Evolutionary conservation across 2,797 vertebrate species (phyloP).

Genomic region (Pteronotus mesoamericanus): DNA sequence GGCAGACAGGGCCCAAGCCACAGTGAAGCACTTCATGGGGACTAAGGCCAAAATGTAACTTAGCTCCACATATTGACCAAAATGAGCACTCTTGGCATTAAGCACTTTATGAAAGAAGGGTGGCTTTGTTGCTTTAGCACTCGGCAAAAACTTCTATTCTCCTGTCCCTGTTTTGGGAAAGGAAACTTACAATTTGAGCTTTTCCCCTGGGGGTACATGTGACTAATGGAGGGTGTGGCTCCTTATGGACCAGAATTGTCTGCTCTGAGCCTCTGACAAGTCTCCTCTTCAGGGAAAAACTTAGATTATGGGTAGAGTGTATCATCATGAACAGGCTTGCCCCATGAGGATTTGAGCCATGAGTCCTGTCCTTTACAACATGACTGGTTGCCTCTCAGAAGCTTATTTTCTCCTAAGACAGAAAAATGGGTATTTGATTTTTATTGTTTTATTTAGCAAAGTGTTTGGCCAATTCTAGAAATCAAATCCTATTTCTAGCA

Average conservation of each 20-base stretch:
- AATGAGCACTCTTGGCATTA: background rate
- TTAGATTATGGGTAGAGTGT: background rate
- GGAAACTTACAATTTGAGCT: background rate
- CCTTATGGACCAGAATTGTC: background rate
- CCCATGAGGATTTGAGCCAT: background rate
- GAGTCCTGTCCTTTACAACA: background rate
- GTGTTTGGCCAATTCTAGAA: background rate
- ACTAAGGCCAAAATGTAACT: background rate
- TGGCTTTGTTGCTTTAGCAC: background rate
- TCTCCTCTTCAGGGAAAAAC: background rate
- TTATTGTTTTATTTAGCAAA: background rate
- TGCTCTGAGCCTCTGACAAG: background rate
- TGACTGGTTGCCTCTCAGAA: background rate
- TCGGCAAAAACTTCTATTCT: background rate
- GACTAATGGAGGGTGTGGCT: background rate
- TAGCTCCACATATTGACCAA: background rate
- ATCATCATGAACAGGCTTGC: background rate
- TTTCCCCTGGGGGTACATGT: background rate
- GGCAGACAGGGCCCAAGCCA: background rate
- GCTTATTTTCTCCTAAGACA: background rate
- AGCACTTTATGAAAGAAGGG: background rate
- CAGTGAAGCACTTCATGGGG: accelerated
- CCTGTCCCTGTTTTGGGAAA: background rate
- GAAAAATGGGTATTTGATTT: background rate
- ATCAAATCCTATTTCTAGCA: slow-evolving; percentile 3